These are phyloP conservation scores for Ennomos fuscantarius DNA, from an alignment of 2,888 invertebrate genomes.

Conservation along the genomic window DNA sequence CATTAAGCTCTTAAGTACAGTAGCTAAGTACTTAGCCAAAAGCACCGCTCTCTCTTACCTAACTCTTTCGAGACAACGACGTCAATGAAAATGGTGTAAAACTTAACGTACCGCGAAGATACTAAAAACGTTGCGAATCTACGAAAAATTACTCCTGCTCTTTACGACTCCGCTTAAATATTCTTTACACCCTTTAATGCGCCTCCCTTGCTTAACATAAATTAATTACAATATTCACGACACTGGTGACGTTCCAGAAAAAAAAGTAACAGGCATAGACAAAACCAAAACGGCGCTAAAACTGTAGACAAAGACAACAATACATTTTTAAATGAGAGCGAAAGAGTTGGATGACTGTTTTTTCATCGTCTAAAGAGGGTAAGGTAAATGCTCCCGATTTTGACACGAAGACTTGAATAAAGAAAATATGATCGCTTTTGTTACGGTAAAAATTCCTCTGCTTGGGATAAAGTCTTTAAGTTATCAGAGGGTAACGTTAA, in stretches of 20 bases:
- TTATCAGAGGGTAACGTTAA: conserved; percentile 74
- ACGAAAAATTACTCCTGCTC: conserved; percentile 54
- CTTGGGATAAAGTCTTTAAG: conserved; percentile 84
- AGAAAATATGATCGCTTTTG: conserved; percentile 84
- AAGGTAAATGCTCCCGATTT: conserved; percentile 28
- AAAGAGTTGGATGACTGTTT: conserved; percentile 77
- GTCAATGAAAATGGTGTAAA: conserved; percentile 59
- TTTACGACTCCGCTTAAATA: conserved; percentile 58
- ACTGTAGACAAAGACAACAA: conserved; percentile 26
- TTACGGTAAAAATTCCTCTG: conserved; percentile 82
- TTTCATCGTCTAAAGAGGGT: conserved; percentile 57
- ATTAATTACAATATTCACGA: conserved; percentile 81
- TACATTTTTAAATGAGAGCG: conserved; percentile 61
- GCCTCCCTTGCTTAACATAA: conserved; percentile 77
- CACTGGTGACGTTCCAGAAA: conserved; percentile 53
- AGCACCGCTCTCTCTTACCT: conserved; percentile 19
- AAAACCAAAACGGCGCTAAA: conserved; percentile 71
- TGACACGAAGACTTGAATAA: conserved; percentile 73
- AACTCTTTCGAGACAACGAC: conserved; percentile 55
- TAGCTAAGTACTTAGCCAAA: conserved; percentile 25
- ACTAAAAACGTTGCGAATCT: conserved; percentile 58
- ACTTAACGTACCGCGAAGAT: conserved; percentile 68
- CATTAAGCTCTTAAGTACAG: conserved; percentile 23
- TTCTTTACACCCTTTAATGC: conserved; percentile 53
- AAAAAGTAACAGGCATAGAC: conserved; percentile 62